Base-by-base conservation (phyloP, 2,888 invertebrate species). In the Netelia melanura region DNA sequence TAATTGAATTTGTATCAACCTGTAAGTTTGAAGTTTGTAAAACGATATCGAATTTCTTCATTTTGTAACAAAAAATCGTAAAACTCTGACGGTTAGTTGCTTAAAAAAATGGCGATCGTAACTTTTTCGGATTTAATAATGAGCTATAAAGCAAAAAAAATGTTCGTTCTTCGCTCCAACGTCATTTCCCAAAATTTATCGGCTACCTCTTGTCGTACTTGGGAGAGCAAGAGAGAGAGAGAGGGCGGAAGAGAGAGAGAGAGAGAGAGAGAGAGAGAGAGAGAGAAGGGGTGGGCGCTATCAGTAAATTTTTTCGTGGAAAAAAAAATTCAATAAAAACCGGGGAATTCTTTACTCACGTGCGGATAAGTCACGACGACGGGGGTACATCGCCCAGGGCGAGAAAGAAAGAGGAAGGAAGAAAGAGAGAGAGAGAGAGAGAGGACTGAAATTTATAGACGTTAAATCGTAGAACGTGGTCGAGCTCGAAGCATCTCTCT, bases 401-500 rank as follows among this genome's bases (percentile, higher is more conserved):
- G 72, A 67, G 74, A 52, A 14, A 14, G 48, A 14, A 14, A 44
- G 67, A 44, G 21, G 3, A 43, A 23, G 25, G 23, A 44, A 25
- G 25, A 8, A 5, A 1, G 3, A 10, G 44, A 14, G 52, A 30
- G 30, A 3, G 21, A 54, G 43, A 58, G 44, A 64, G 62, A 65
- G 81, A 17, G 17, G 17, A 81, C 58, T 71, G 58, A 85, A 85
- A 85, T 85, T 85, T 85, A 85, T 85, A 85, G 84, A 85, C 84
- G 81, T 81, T 74, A 85, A 85, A 85, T 85, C 81, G 84, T 85
- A 81, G 84, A 81, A 79, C 78, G 84, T 65, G 78, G 74, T 68
- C 72, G 81, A 58, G 81, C 81, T 81, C 64, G 30, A 30, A 30
- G 3, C 62, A 62, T 72, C 80, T 81, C 82, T 71, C 30, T 43